phyloP scores from a whole-genome alignment of 2,888 invertebrate species.

The Cephus pygmeus region DNA sequence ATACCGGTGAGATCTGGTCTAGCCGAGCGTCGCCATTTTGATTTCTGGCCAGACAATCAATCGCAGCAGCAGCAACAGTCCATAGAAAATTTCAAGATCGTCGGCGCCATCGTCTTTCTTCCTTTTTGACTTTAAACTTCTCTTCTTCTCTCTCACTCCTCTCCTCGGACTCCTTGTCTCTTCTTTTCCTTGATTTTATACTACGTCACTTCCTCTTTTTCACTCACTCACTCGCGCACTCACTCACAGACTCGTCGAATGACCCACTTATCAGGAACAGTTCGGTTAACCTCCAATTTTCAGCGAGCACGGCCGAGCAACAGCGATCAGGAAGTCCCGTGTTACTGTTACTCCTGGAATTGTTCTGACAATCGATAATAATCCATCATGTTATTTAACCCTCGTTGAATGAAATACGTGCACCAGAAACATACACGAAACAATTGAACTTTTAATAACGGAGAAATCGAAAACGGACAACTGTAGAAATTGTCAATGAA shows the following conservation, averaged over 20 bases:
- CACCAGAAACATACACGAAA: neutral
- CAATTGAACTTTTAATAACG: too few species aligned
- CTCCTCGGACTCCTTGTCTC: constrained; percentile 19
- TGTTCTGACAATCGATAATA: neutral
- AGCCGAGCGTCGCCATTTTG: constrained; percentile 48
- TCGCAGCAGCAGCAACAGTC: constrained; percentile 23
- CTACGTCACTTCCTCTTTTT: constrained; percentile 7
- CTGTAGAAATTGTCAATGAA: too few species aligned
- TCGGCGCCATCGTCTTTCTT: constrained; percentile 27
- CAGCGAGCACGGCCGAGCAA: constrained; percentile 17
- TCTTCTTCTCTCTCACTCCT: constrained; percentile 17
- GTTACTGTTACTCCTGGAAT: neutral
- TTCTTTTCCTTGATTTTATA: constrained; percentile 17
- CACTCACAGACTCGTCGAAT: constrained; percentile 33
- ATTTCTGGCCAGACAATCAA: constrained; percentile 27
- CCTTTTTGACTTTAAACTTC: constrained; percentile 11
- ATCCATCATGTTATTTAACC: neutral
- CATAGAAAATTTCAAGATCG: constrained; percentile 25
- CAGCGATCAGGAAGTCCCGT: constrained; percentile 3
- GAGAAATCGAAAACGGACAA: too few species aligned
- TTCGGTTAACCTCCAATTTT: constrained; percentile 26
- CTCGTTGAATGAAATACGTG: neutral
- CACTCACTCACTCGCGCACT: constrained; percentile 27
- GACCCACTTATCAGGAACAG: constrained; percentile 38
- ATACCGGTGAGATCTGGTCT: constrained; percentile 13